Conservation (phyloP, 1,140 invertebrate genomes). For the Trichogramma pretiosum region DNA sequence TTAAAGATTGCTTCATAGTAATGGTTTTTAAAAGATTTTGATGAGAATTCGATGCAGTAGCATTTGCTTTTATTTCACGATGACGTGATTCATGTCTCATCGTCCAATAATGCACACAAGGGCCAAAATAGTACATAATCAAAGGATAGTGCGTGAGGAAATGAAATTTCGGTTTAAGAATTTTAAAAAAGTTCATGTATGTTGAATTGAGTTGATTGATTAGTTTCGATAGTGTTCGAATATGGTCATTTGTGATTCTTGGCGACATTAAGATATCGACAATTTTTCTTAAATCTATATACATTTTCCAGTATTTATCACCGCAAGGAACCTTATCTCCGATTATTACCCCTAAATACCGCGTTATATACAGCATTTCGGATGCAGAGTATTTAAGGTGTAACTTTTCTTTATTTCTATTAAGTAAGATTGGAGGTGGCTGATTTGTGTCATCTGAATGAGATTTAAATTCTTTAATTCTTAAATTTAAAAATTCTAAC, state of each 20-base stretch:
- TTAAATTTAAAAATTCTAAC: constrained; percentile 2
- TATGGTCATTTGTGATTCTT: not conserved
- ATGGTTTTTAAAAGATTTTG: constrained; percentile 16
- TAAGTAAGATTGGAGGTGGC: constrained; percentile 8
- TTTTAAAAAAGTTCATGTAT: not conserved
- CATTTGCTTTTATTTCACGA: constrained; percentile 16
- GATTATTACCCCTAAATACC: constrained; percentile 9
- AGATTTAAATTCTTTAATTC: constrained; percentile 1
- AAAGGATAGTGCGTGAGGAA: constrained; percentile 4
- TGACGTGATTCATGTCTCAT: constrained; percentile 20
- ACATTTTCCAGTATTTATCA: constrained; percentile 4
- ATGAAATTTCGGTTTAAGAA: constrained; percentile 15
- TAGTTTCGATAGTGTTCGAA: not conserved
- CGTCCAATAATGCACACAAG: constrained; percentile 14
- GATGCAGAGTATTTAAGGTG: constrained; percentile 3
- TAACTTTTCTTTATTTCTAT: constrained; percentile 7
- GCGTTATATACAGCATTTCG: constrained; percentile 3
- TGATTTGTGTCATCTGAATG: constrained; percentile 7
- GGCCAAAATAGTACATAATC: constrained; percentile 3
- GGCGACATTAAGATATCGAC: constrained; percentile 6
- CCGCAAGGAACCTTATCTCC: constrained; percentile 2
- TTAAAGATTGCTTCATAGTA: constrained; percentile 10
- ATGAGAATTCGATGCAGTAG: constrained; percentile 10
- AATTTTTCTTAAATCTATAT: not conserved
- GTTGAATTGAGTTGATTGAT: not conserved